Percentiles rank a stretch among this genome's conserved stretches.
These are phyloP conservation scores for Porites australiensis DNA, from an alignment of 64 coral and sea anemone species.

Conservation along the genomic window DNA sequence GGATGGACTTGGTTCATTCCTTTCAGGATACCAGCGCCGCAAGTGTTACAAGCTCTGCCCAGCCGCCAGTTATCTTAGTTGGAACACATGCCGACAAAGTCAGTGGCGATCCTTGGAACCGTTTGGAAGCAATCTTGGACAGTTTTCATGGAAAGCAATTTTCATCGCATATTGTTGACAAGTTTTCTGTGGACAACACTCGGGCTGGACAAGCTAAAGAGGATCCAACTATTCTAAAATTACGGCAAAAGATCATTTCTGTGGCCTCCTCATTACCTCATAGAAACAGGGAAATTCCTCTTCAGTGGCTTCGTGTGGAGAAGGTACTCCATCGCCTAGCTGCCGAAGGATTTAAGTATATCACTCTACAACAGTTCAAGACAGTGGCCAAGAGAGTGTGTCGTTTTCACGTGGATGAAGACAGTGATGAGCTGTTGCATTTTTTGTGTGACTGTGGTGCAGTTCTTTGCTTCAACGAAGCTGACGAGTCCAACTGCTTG, in stretches of 20 bases:
- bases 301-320: slow-evolving; percentile 41
- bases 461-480: slow-evolving; percentile 22
- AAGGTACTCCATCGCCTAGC: slow-evolving; percentile 10
- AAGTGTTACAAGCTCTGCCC: not conserved
- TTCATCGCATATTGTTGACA: slow-evolving; percentile 30
- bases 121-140: slow-evolving; percentile 3
- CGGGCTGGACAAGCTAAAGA: slow-evolving; percentile 21
- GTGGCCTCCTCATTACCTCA: slow-evolving; percentile 39
- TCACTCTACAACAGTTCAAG: not conserved
- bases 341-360: not conserved
- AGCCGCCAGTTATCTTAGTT: slow-evolving; percentile 36
- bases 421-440: slow-evolving; percentile 21
- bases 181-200: slow-evolving; percentile 45
- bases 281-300: slow-evolving; percentile 12
- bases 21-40: not conserved
- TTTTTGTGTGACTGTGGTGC: slow-evolving; percentile 47
- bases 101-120: slow-evolving; percentile 1
- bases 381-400: not conserved
- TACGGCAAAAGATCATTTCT: slow-evolving; percentile 4
- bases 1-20: slow-evolving; percentile 56
- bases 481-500: not conserved
- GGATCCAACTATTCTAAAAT: slow-evolving; percentile 6
- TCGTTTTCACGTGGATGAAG: slow-evolving; percentile 1
- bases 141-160: slow-evolving; percentile 25
- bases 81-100: slow-evolving; percentile 43